Base-by-base conservation (phyloP, 2,888 invertebrate genomes). In the Zaprionus bogoriensis region DNA sequence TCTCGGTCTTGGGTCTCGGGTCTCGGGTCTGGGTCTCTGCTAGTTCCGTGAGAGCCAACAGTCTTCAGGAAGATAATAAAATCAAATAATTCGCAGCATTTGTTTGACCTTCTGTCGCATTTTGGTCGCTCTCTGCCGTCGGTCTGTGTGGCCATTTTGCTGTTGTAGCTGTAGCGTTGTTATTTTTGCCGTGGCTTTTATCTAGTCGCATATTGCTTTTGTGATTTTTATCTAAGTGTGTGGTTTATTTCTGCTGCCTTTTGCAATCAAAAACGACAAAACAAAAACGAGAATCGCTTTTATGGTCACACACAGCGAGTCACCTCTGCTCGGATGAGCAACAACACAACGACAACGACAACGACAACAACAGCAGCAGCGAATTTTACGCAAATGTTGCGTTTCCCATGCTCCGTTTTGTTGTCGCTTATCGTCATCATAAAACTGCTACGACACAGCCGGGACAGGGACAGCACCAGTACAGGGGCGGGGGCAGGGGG, bases 161-260 rank as follows among this genome's bases (percentile, higher is more conserved):
- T 22, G 7, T 10, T 36, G 6, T 32, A 17, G 10, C 20, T 42
- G 17, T 41, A n/a, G n/a, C 28, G 44, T 45, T 32, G 41, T 38
- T 59, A 51, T 45, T 51, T 38, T 44, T 42, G 53, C 58, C 48
- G 50, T 61, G 28, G 53, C 6, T 88, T 88, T 88, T 88, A 88
- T 89, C 88, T 88, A 88, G 89, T 55, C 74, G 76, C 78, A 87
- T 88, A 88, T 88, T 88, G 89, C 89, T 82, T 88, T 88, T 83
- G 85, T 88, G 88, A 88, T 88, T 87, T 88, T 87, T 86, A 88
- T 88, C 88, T 87, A 77, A 84, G 76, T 80, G 79, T 79, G 82
- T 78, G 85, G 84, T 78, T 81, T 84, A 71, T 77, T 75, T 74
- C 66, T 83, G 81, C 76, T 78, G 79, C 77, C 69, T 61, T 69